Percentiles rank a stretch among this genome's conserved stretches.
These are phyloP conservation scores for Hoplodrina ambigua DNA, from an alignment of 2,888 invertebrate genomes.

Conservation along the genomic window DNA sequence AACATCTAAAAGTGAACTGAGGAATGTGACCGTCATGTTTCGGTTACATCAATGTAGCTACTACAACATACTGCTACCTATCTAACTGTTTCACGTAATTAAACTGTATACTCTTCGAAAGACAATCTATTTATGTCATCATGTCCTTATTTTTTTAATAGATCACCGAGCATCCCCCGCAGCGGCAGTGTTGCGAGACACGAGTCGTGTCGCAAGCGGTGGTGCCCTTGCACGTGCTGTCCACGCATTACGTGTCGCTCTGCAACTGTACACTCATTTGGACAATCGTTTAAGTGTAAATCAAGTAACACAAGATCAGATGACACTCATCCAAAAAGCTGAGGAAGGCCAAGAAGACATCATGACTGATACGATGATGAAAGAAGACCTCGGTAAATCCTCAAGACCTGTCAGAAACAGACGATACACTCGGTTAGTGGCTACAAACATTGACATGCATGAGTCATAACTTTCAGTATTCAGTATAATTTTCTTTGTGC, in stretches of 20 bases:
- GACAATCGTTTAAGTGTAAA: conserved; percentile 58
- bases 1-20: conserved; percentile 86
- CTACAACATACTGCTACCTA: conserved; percentile 77
- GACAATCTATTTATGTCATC: conserved; percentile 89
- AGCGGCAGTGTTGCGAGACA: conserved; percentile 83
- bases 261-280: conserved; percentile 56
- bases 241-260: conserved; percentile 60
- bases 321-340: conserved; percentile 83
- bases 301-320: conserved; percentile 70
- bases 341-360: conserved; percentile 72
- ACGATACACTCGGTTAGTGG: conserved; percentile 92
- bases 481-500: conserved; percentile 85
- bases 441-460: conserved; percentile 68
- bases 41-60: conserved; percentile 87
- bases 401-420: conserved; percentile 93
- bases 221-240: conserved; percentile 86
- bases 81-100: conserved; percentile 77
- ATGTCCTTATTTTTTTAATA: conserved; percentile 90
- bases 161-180: conserved; percentile 89
- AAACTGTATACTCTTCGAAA: conserved; percentile 79
- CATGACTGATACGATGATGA: conserved; percentile 81
- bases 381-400: conserved; percentile 87
- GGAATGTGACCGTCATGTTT: conserved; percentile 90
- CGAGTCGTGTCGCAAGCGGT: conserved; percentile 84
- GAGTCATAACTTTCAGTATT: conserved; percentile 85